Base-by-base conservation (phyloP, 2,113 vertebrate genomes). In the Eubucco bourcierii region DNA sequence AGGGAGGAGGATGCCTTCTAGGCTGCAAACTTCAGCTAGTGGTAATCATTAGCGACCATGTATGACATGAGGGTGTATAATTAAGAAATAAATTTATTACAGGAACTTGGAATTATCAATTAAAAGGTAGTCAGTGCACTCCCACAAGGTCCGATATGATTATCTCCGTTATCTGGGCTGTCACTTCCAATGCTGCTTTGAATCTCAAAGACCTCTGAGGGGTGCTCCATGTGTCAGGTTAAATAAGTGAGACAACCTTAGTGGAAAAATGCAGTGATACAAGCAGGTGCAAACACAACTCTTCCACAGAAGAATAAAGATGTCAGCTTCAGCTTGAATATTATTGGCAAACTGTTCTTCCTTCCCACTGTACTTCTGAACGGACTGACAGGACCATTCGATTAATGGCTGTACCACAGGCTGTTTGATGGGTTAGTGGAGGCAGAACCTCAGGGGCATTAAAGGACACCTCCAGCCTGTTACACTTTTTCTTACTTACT, bases 21-120 rank as follows among this genome's bases (percentile, higher is more conserved):
- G 90, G 85, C 90, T 94, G 93, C 84, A 97, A 81, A 93, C 74
- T 93, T 93, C 90, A 98, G 97, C 95, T 96, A 97, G 97, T 95
- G 88, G 93, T 93, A 96, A 98, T 98, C 97, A 97, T 97, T 97
- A 97, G 97, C 96, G 85, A 95, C 84, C 83, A 46, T 67, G 94
- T 97, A 97, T 97, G 97, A 97, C 68, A 95, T 88, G 96, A 97
- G 47, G 47, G 67, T 95, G 93, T 95, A 84, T 97, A 98, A 98
- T 98, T 98, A 98, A 97, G 97, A 98, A 97, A 98, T 98, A 97
- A 98, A 98, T 98, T 98, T 98, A 98, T 98, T 98, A 94, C 56
- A 97, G 97, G 97, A 98, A 98, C 97, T 98, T 98, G 97, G 97
- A 98, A 97, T 98, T 97, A 98, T 98, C 97, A 98, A 98, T 98